Conservation (phyloP, 2,797 vertebrate species). For the Neomorphus geoffroyi region DNA sequence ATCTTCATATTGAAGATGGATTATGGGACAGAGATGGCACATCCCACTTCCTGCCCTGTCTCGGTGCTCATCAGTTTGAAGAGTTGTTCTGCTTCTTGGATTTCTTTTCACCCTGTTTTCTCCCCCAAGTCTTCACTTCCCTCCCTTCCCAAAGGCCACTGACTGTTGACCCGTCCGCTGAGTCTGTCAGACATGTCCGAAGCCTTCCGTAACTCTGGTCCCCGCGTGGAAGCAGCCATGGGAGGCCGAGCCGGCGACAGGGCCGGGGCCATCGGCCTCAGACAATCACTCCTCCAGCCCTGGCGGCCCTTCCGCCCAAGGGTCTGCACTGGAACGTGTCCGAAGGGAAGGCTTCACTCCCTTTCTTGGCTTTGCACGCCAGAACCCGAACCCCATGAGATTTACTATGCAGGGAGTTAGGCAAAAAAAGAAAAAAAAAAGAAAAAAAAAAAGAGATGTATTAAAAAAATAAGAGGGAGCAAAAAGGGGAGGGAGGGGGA, state of each 20-base stretch:
- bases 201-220: constrained; percentile 42
- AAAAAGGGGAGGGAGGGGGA: constrained; percentile 50
- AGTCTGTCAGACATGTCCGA: constrained; percentile 9
- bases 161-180: constrained; percentile 37
- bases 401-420: constrained; percentile 66
- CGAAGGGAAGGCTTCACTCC: constrained; percentile 49
- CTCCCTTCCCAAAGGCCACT: constrained; percentile 15
- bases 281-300: constrained; percentile 64
- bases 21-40: constrained; percentile 72
- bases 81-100: constrained; percentile 65
- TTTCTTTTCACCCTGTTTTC: constrained; percentile 42
- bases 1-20: constrained; percentile 85
- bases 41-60: constrained; percentile 52
- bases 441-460: background rate
- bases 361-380: constrained; percentile 66
- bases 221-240: background rate
- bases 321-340: constrained; percentile 50
- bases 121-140: background rate
- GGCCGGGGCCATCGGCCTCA: constrained; percentile 15
- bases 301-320: constrained; percentile 2
- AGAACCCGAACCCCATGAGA: constrained; percentile 39
- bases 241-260: background rate
- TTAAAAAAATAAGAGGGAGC: constrained; percentile 40
- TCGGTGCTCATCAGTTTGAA: constrained; percentile 53
- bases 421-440: background rate